Evolutionary conservation across 2,113 vertebrate species (phyloP).

Genomic region (Lamprotornis superbus): DNA sequence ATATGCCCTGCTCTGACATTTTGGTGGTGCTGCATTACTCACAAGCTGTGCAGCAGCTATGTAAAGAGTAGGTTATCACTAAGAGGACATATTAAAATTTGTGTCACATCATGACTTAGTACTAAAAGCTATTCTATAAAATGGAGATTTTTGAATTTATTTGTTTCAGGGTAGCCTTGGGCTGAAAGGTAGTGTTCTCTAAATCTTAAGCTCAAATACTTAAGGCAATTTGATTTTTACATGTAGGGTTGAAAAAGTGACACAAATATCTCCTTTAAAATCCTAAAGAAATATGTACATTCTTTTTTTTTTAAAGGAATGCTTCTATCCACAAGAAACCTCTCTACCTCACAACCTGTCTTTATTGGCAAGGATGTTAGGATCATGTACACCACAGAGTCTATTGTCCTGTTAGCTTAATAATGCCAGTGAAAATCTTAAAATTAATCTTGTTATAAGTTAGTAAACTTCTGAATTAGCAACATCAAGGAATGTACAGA

Average conservation of each 20-base stretch:
- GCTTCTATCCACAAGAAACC: background rate
- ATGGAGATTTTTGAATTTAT: background rate
- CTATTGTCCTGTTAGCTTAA: background rate
- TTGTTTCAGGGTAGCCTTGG: background rate
- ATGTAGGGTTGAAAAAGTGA: background rate
- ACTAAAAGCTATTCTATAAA: background rate
- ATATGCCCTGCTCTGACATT: background rate
- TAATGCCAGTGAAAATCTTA: background rate
- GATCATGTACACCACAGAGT: background rate
- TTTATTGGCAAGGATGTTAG: background rate
- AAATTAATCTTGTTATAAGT: background rate
- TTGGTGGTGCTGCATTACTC: background rate
- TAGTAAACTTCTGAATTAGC: background rate
- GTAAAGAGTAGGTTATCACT: background rate
- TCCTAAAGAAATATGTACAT: background rate
- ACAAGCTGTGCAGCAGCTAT: background rate
- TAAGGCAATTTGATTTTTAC: background rate
- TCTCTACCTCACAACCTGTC: background rate
- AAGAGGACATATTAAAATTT: background rate
- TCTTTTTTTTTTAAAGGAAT: background rate
- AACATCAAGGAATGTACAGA: background rate
- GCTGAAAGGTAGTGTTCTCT: background rate
- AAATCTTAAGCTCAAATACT: background rate
- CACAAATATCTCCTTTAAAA: background rate
- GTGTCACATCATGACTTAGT: background rate